Conservation (phyloP, 2,797 vertebrate genomes). For the Centroberyx gerrardi region DNA sequence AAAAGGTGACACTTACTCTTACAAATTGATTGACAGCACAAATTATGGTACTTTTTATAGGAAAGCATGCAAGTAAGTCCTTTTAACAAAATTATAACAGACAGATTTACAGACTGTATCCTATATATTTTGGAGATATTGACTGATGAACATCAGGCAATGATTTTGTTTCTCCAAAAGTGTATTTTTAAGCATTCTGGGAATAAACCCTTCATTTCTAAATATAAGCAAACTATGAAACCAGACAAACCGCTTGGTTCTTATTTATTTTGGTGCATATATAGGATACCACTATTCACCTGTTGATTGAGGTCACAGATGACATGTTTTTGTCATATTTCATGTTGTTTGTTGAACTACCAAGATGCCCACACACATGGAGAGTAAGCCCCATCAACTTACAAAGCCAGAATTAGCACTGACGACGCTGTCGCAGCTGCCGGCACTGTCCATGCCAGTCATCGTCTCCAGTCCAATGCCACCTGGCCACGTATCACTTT, state of each 20-base stretch:
- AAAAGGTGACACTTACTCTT: too few relatives aligned
- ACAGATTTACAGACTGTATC: background rate
- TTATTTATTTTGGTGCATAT: background rate
- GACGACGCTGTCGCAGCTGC: slow-evolving; percentile 91
- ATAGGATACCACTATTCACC: too few relatives aligned
- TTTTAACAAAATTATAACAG: background rate
- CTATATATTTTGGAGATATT: background rate
- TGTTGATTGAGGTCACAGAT: background rate
- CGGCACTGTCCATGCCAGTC: slow-evolving; percentile 80
- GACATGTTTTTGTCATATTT: background rate
- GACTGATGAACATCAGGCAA: background rate
- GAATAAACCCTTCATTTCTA: background rate
- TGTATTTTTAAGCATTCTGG: background rate
- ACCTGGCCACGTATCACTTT: slow-evolving; percentile 88
- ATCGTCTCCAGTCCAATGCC: slow-evolving; percentile 80
- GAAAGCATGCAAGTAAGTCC: too few relatives aligned
- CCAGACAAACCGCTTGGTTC: background rate
- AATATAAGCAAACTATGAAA: background rate
- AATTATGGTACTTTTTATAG: too few relatives aligned
- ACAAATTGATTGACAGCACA: too few relatives aligned
- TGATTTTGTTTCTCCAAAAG: background rate
- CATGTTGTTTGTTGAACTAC: background rate
- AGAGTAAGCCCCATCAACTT: slow-evolving; percentile 51
- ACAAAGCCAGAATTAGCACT: slow-evolving; percentile 87
- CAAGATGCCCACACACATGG: background rate